Evolutionary conservation across 1,140 invertebrate species (phyloP).

Genomic region (Thereuonema tuberculata): DNA sequence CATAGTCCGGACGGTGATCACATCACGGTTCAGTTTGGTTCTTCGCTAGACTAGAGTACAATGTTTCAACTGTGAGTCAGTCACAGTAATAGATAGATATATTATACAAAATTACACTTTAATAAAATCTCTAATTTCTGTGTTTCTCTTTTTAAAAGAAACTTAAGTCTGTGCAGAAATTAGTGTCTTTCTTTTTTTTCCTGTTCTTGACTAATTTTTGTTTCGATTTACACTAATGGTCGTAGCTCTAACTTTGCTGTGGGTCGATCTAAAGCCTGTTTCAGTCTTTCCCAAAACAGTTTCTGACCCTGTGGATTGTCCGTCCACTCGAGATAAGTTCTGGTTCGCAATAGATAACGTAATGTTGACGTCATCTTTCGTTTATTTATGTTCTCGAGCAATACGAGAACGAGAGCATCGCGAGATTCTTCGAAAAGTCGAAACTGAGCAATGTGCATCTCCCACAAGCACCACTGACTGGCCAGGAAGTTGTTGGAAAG

Average conservation of each 20-base stretch:
- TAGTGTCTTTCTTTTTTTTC: too few species aligned
- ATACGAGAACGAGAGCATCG: conserved; percentile 43
- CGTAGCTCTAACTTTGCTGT: neutral
- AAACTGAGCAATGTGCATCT: conserved; percentile 42
- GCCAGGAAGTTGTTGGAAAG: conserved; percentile 46
- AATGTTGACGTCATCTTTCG: conserved; percentile 40
- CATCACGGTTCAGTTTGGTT: too few species aligned
- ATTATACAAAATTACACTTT: too few species aligned
- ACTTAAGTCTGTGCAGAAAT: too few species aligned
- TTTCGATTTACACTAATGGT: neutral
- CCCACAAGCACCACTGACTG: conserved; percentile 51
- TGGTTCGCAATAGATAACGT: conserved; percentile 43
- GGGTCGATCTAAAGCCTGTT: conserved; percentile 20
- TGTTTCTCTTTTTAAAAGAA: too few species aligned
- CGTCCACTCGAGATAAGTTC: conserved; percentile 44
- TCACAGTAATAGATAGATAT: too few species aligned
- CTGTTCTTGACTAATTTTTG: too few species aligned
- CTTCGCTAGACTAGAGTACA: too few species aligned
- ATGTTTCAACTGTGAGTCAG: too few species aligned
- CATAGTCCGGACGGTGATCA: too few species aligned
- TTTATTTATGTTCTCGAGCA: conserved; percentile 38
- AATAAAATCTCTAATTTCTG: too few species aligned
- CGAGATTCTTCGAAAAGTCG: conserved; percentile 32
- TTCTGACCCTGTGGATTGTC: conserved; percentile 32
- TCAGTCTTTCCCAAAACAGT: conserved; percentile 38